Conservation (phyloP, 1,140 invertebrate genomes). For the Micrasema longulum region DNA sequence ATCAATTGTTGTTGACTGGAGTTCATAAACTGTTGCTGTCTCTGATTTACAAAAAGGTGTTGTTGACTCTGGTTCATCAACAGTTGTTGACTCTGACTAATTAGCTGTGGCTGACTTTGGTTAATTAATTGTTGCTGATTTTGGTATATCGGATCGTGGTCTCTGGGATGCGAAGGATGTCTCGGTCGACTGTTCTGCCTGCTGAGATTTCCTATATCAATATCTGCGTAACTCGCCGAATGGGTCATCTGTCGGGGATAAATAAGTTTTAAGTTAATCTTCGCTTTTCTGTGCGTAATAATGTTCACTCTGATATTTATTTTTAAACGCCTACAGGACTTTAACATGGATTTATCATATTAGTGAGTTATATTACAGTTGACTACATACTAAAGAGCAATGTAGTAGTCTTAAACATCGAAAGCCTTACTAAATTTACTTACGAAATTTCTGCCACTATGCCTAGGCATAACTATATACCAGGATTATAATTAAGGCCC, state of each 20-base stretch:
- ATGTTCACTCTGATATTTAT: too few species aligned
- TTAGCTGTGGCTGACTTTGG: conserved; percentile 58
- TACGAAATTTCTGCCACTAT: too few species aligned
- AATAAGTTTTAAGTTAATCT: not conserved
- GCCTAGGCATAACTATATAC: too few species aligned
- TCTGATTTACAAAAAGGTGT: conserved; percentile 67
- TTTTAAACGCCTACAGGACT: too few species aligned
- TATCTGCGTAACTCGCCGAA: conserved; percentile 44
- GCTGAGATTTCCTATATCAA: conserved; percentile 63
- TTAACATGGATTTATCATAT: too few species aligned
- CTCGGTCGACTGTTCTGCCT: conserved; percentile 61
- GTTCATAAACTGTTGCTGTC: conserved; percentile 65
- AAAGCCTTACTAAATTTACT: too few species aligned
- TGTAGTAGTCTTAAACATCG: too few species aligned
- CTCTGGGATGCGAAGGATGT: conserved; percentile 43
- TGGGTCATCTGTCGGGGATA: conserved; percentile 34
- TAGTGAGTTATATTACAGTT: too few species aligned
- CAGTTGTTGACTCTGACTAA: conserved; percentile 55
- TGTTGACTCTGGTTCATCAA: conserved; percentile 63
- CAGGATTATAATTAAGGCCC: too few species aligned
- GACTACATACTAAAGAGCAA: too few species aligned
- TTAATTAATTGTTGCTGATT: conserved; percentile 66
- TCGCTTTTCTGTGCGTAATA: too few species aligned
- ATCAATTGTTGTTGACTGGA: conserved; percentile 68
- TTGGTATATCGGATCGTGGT: conserved; percentile 65